These are phyloP conservation scores for Pelvicachromis taeniatus DNA, from an alignment of 2,113 vertebrate species.

Conservation along the genomic window DNA sequence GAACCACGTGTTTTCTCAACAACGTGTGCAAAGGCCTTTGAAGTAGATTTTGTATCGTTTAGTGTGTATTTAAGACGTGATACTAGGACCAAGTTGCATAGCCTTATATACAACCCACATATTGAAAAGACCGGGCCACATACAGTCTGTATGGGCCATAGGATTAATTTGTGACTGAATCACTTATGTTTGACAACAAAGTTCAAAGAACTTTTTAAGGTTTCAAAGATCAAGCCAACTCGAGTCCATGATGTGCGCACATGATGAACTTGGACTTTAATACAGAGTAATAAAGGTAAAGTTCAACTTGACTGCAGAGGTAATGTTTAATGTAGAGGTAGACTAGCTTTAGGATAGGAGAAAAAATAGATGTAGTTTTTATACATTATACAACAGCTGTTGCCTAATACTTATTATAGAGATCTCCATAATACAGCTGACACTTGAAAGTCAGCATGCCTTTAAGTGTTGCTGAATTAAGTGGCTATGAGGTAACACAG, in stretches of 20 bases:
- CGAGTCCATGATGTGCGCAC: neutral
- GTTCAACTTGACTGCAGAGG: neutral
- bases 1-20: neutral
- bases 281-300: neutral
- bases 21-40: neutral
- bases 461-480: neutral
- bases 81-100: fast-evolving
- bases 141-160: neutral
- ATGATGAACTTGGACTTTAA: constrained; percentile 34
- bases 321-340: neutral
- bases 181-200: neutral
- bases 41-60: neutral
- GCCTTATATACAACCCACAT: fast-evolving
- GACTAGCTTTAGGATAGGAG: neutral
- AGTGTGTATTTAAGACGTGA: neutral
- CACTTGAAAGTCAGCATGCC: neutral
- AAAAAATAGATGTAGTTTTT: neutral
- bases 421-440: neutral
- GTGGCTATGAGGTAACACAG: neutral
- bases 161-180: neutral
- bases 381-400: neutral
- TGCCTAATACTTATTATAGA: neutral
- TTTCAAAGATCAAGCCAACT: neutral
- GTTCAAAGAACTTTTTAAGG: neutral
- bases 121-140: fast-evolving